Evolutionary conservation across 2,888 invertebrate genomes (phyloP), one percentile per base, ranked within the genome.

Genomic region (Morpho deidamia): DNA sequence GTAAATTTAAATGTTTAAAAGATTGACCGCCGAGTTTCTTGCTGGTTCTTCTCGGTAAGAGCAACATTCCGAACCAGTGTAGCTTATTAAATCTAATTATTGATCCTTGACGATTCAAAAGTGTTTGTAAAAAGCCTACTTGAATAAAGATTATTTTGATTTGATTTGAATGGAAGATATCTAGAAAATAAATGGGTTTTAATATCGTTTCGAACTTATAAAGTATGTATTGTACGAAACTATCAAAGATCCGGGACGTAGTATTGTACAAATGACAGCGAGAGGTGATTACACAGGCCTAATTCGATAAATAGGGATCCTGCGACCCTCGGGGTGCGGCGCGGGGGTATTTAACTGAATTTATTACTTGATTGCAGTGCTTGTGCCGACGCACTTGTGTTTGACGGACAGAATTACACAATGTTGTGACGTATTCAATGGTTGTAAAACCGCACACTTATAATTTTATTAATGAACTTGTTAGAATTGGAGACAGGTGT

Each of bases 271-370:
- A 76, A 70, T 72, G 71, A 71, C 72, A 71, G 69, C 73, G 75
- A 74, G 76, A 76, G 76, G 79, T 83, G 83, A 84, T 85, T 83
- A 82, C 81, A 72, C 76, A 74, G 74, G 70, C 72, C 74, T 83
- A 85, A 84, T 82, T 82, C 79, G 79, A 82, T 82, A 81, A 82
- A 79, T 83, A 77, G 79, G 74, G 71, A 70, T 68, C 69, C 63
- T 65, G 64, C 59, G 55, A 56, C 66, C 62, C 59, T 55, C 62
- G 55, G 58, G 35, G 58, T 51, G 47, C 52, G 55, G 47, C 34
- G 41, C 23, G 57, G 61, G 62, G 58, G 56, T 66, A 66, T 65
- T 73, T 78, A 81, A 81, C 76, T 67, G 70, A 78, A 81, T 81
- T 79, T 78, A 75, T 76, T 71, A 72, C 71, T 76, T 83, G 81